These are phyloP conservation scores for Gisinianus flammeolus DNA, from an alignment of 2,888 invertebrate species.

Conservation along the genomic window DNA sequence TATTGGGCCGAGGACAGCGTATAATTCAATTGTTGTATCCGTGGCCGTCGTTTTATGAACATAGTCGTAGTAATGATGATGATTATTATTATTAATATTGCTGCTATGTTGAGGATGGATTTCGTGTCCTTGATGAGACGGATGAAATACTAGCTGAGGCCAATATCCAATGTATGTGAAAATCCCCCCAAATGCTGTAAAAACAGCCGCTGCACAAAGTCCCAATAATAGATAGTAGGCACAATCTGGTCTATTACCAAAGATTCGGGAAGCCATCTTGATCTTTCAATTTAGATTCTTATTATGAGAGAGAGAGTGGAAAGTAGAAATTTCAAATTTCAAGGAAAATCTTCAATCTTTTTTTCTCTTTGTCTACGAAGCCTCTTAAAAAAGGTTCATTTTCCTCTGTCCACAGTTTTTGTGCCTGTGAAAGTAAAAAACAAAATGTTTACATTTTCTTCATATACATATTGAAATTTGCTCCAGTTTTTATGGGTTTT, in stretches of 20 bases:
- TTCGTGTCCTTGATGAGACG: no score
- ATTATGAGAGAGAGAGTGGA: no score
- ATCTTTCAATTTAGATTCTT: not conserved
- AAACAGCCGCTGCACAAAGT: conserved; percentile 53
- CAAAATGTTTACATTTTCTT: no score
- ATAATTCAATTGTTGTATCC: conserved; percentile 41
- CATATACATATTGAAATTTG: no score
- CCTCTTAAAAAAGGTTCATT: no score
- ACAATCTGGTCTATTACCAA: conserved; percentile 45
- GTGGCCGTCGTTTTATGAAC: not conserved
- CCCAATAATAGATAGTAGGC: conserved; percentile 56
- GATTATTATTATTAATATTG: not conserved
- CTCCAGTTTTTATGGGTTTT: no score
- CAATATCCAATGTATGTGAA: conserved; percentile 56
- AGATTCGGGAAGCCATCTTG: conserved; percentile 10
- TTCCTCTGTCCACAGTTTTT: no score
- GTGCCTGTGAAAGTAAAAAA: no score
- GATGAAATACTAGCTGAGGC: conserved; percentile 42
- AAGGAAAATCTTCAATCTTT: no score
- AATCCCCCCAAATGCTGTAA: conserved; percentile 54
- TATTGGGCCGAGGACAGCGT: conserved; percentile 53
- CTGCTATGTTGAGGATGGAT: no score
- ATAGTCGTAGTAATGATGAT: not conserved
- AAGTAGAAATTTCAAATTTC: not conserved
- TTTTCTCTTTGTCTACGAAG: no score